Percentiles rank a stretch among this genome's conserved stretches.
Evolutionary conservation across 2,888 invertebrate species (phyloP).

Genomic region (Philopedon plagiatum): DNA sequence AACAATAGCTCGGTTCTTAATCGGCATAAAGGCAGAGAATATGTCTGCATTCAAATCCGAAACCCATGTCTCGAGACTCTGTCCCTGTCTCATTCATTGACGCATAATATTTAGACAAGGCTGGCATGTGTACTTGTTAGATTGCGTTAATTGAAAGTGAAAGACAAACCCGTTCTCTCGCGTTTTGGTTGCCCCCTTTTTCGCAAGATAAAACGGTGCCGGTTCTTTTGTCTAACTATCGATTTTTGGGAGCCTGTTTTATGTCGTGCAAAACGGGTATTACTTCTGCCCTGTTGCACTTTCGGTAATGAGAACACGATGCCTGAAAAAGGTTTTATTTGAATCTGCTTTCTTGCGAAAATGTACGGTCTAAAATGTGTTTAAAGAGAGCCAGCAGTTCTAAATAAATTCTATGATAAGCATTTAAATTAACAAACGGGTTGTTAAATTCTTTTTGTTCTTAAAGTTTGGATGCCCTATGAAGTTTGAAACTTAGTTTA

Average conservation of each 20-base stretch:
- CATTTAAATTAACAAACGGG: no score
- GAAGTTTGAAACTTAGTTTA: no score
- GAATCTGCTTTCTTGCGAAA: slow-evolving; percentile 12
- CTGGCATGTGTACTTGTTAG: slow-evolving; percentile 17
- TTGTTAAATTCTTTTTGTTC: no score
- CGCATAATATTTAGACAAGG: slow-evolving; percentile 20
- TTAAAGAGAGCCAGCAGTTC: no score
- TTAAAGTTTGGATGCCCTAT: no score
- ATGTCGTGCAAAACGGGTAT: slow-evolving; percentile 18
- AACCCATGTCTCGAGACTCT: slow-evolving; percentile 13
- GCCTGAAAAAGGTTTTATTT: slow-evolving; percentile 12
- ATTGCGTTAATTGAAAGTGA: slow-evolving; percentile 13
- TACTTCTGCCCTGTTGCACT: slow-evolving; percentile 21
- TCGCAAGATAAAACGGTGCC: slow-evolving; percentile 15
- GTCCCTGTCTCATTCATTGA: slow-evolving; percentile 13
- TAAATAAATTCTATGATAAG: no score
- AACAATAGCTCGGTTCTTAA: slow-evolving; percentile 1
- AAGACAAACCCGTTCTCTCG: background rate
- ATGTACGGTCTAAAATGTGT: background rate
- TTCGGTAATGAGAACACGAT: slow-evolving; percentile 14
- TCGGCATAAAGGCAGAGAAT: background rate
- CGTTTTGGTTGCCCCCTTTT: slow-evolving; percentile 10
- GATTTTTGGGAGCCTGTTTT: slow-evolving; percentile 14
- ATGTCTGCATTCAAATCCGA: slow-evolving; percentile 6
- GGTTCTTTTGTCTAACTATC: slow-evolving; percentile 19